Conservation (phyloP, 2,888 invertebrate genomes). For the Metellina segmentata region DNA sequence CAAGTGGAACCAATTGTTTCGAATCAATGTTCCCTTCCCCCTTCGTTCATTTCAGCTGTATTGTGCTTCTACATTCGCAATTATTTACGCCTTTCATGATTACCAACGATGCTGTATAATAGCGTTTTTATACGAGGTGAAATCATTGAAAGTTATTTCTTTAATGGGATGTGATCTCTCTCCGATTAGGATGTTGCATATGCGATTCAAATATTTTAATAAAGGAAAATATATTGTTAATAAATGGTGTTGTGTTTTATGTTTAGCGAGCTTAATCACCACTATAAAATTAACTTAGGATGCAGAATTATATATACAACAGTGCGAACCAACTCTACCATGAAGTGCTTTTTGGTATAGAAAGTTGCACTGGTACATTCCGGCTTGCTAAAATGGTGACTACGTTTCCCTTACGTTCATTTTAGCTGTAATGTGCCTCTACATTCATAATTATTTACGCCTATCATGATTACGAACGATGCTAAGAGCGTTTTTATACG, state of each 20-base stretch:
- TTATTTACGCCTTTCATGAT: background rate
- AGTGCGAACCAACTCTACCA: too few relatives aligned
- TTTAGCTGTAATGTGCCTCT: background rate
- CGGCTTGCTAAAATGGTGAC: too few relatives aligned
- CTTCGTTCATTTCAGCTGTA: background rate
- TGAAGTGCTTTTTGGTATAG: too few relatives aligned
- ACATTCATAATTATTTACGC: background rate
- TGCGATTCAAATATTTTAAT: too few relatives aligned
- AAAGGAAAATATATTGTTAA: too few relatives aligned
- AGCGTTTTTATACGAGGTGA: background rate
- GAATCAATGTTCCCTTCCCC: background rate
- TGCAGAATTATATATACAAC: too few relatives aligned
- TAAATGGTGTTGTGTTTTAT: too few relatives aligned
- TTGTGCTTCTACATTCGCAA: background rate
- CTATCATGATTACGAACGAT: background rate
- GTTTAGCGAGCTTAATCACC: too few relatives aligned
- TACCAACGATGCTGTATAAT: background rate
- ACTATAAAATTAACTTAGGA: too few relatives aligned
- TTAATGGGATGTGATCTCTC: background rate
- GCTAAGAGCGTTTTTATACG: background rate
- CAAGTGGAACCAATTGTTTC: slow-evolving; percentile 52
- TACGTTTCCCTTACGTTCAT: background rate
- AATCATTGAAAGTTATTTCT: background rate
- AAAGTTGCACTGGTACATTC: too few relatives aligned
- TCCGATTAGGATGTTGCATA: too few relatives aligned